A percentile compares a stretch with the other conserved stretches of the same genome.
phyloP scores from a whole-genome alignment of 1,140 invertebrate species.

The Drosophila pallidifrons region DNA sequence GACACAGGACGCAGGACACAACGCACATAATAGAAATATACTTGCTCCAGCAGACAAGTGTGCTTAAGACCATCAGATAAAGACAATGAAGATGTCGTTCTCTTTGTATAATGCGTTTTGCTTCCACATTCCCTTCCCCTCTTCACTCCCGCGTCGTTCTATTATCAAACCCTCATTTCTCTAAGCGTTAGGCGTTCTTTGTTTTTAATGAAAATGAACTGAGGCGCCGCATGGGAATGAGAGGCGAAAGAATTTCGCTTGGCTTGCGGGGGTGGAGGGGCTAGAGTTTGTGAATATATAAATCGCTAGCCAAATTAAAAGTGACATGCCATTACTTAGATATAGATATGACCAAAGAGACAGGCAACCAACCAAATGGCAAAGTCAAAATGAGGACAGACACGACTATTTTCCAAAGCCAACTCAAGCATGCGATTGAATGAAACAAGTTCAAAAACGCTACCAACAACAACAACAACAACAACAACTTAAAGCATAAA shows the following conservation, averaged over 20 bases:
- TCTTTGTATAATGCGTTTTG: constrained; percentile 26
- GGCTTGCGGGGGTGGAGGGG: neutral
- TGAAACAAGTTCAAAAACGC: constrained; percentile 10
- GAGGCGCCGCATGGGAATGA: constrained; percentile 25
- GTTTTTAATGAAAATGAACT: constrained; percentile 68
- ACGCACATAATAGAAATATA: constrained; percentile 37
- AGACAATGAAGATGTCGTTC: constrained; percentile 61
- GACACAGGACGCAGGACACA: constrained; percentile 22
- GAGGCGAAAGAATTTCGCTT: neutral
- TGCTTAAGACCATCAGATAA: constrained; percentile 59
- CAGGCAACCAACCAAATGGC: neutral
- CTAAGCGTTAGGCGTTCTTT: constrained; percentile 15
- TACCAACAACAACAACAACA: constrained; percentile 18
- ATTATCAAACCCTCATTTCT: neutral
- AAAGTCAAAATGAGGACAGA: constrained; percentile 52
- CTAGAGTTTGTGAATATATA: constrained; percentile 38
- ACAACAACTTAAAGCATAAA: constrained; percentile 9
- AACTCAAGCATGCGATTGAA: constrained; percentile 45
- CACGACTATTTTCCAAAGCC: constrained; percentile 40
- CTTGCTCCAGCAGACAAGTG: constrained; percentile 35
- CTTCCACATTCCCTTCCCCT: neutral
- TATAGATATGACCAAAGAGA: constrained; percentile 59
- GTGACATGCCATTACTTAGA: constrained; percentile 77
- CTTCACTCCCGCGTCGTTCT: neutral
- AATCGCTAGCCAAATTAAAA: constrained; percentile 78